Evolutionary conservation across 2,113 vertebrate genomes (phyloP).

Genomic region (Sebastes fasciatus): DNA sequence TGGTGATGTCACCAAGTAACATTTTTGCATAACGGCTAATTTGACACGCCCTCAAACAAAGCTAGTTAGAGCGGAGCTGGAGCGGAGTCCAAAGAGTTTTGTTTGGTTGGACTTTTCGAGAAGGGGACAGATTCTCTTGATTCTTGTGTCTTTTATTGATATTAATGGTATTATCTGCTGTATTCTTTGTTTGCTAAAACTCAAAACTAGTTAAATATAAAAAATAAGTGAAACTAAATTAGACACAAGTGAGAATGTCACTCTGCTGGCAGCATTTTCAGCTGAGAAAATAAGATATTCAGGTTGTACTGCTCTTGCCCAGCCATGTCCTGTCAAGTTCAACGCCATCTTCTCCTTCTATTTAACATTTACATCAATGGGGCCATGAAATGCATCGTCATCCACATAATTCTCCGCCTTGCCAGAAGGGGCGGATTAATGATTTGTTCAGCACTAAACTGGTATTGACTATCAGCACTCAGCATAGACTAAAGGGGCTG

Average conservation of each 20-base stretch:
- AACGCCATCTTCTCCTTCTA: not conserved
- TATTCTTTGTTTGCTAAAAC: not conserved
- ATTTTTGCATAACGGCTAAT: no score
- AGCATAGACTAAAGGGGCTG: not conserved
- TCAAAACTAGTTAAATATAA: not conserved
- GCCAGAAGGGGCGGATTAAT: slow-evolving; percentile 41
- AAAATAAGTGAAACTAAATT: not conserved
- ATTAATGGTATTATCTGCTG: not conserved
- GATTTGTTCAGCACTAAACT: slow-evolving; percentile 66
- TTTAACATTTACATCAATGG: slow-evolving; percentile 14
- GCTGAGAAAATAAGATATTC: not conserved
- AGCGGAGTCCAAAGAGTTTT: no score
- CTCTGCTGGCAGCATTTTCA: not conserved
- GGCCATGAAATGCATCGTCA: slow-evolving; percentile 20
- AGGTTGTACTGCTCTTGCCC: not conserved
- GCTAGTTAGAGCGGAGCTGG: no score
- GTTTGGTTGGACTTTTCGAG: no score
- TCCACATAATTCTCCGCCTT: slow-evolving; percentile 29
- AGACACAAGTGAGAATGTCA: not conserved
- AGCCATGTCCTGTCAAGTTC: slow-evolving; percentile 3
- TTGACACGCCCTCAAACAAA: no score
- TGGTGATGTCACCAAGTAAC: no score
- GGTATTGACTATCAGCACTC: slow-evolving; percentile 55
- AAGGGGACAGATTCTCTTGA: not conserved
- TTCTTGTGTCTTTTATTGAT: not conserved